Evolutionary conservation across 2,113 vertebrate species (phyloP).

Genomic region (Varanus salvator): DNA sequence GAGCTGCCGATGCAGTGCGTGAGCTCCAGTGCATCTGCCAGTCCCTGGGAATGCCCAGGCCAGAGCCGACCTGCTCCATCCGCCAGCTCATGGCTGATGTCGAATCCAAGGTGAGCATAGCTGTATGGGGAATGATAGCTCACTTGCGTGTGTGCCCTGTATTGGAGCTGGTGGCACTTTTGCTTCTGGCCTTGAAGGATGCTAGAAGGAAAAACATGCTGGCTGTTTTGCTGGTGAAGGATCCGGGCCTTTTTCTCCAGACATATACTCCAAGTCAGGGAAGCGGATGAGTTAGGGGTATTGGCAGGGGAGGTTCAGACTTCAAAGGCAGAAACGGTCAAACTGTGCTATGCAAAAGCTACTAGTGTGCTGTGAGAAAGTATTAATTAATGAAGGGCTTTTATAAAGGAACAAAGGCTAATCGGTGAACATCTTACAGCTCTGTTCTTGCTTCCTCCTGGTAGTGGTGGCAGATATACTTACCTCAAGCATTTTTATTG

Average conservation of each 20-base stretch:
- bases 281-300: neutral
- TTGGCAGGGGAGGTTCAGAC: neutral
- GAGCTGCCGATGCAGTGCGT: neutral
- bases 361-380: neutral
- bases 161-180: neutral
- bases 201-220: neutral
- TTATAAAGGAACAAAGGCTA: neutral
- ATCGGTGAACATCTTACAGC: neutral
- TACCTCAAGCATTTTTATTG: too few species aligned
- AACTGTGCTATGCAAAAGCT: neutral
- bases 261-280: neutral
- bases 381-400: neutral
- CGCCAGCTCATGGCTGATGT: constrained; percentile 49
- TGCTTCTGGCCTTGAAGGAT: too few species aligned
- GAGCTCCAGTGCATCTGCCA: constrained; percentile 62
- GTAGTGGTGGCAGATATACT: neutral
- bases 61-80: constrained; percentile 22
- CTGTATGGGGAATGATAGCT: neutral
- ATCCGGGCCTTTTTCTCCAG: neutral
- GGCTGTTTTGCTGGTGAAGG: neutral
- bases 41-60: constrained; percentile 58
- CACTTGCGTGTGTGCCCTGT: too few species aligned
- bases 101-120: neutral
- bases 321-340: neutral
- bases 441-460: neutral